phyloP scores from a whole-genome alignment of 1,140 invertebrate genomes.

The Drepana arcuata region DNA sequence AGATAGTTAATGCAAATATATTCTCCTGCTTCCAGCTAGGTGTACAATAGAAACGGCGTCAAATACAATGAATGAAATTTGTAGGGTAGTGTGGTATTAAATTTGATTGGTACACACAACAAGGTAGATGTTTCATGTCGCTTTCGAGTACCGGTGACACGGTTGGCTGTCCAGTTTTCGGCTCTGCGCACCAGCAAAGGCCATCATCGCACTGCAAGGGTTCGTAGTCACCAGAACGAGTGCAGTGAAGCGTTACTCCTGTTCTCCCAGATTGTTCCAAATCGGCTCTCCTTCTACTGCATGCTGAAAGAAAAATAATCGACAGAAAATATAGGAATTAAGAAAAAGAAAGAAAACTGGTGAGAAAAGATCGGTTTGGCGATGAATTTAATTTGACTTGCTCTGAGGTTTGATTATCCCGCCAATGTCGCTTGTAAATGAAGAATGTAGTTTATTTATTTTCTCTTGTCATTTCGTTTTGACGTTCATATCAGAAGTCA shows the following conservation, averaged over 20 bases:
- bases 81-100: background rate
- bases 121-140: constrained; percentile 70
- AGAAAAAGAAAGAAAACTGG: background rate
- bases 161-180: constrained; percentile 67
- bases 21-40: too few species aligned
- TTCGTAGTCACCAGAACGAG: constrained; percentile 74
- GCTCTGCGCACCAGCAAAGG: constrained; percentile 75
- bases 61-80: constrained; percentile 4
- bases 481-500: too few species aligned
- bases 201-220: constrained; percentile 74
- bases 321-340: background rate
- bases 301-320: constrained; percentile 52
- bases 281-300: constrained; percentile 71
- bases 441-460: too few species aligned
- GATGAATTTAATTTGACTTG: too few species aligned
- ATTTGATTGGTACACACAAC: constrained; percentile 55
- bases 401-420: too few species aligned
- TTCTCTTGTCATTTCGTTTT: too few species aligned
- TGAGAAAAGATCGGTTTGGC: too few species aligned
- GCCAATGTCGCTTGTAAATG: too few species aligned
- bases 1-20: too few species aligned
- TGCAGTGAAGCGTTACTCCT: constrained; percentile 73
- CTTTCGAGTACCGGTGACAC: constrained; percentile 63
- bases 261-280: constrained; percentile 44
- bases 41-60: too few species aligned